Evolutionary conservation across 2,113 vertebrate species (phyloP).

Genomic region (Cephalophus harveyi): DNA sequence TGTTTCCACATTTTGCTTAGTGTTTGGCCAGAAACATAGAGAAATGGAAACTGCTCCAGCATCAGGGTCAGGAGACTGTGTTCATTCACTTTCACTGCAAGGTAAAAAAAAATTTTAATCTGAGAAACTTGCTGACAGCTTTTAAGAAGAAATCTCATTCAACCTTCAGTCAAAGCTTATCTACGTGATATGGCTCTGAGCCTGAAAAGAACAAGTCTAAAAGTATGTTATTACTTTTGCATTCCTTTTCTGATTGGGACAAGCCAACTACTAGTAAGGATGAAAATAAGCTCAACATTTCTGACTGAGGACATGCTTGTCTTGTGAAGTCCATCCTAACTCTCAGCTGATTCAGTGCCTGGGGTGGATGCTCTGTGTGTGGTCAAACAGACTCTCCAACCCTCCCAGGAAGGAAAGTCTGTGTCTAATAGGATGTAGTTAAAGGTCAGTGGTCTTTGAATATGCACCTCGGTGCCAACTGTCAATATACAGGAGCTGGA

Average conservation of each 20-base stretch:
- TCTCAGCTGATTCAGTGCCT: background rate
- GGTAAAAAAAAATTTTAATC: background rate
- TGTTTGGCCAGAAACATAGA: conserved; percentile 86
- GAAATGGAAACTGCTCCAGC: conserved; percentile 89
- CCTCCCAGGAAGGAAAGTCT: background rate
- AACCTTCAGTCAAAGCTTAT: background rate
- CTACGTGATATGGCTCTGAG: background rate
- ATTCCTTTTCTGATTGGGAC: background rate
- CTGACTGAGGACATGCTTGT: background rate
- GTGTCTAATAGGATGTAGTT: background rate
- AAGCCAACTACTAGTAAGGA: background rate
- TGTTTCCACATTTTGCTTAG: conserved; percentile 90
- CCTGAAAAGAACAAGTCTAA: background rate
- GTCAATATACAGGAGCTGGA: background rate
- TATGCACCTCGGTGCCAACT: background rate
- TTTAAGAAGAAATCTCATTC: conserved; percentile 4
- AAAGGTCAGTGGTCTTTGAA: background rate
- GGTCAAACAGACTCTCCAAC: background rate
- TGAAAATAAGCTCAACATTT: background rate
- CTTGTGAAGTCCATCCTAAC: background rate
- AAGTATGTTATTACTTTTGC: background rate
- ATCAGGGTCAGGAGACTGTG: conserved; percentile 88
- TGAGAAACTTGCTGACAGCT: background rate
- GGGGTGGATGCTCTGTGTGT: background rate
- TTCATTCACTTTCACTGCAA: conserved; percentile 88